Percentiles rank a stretch among this genome's conserved stretches.
These are phyloP conservation scores for Leptopterna dolabrata DNA, from an alignment of 2,888 invertebrate genomes.

Conservation along the genomic window DNA sequence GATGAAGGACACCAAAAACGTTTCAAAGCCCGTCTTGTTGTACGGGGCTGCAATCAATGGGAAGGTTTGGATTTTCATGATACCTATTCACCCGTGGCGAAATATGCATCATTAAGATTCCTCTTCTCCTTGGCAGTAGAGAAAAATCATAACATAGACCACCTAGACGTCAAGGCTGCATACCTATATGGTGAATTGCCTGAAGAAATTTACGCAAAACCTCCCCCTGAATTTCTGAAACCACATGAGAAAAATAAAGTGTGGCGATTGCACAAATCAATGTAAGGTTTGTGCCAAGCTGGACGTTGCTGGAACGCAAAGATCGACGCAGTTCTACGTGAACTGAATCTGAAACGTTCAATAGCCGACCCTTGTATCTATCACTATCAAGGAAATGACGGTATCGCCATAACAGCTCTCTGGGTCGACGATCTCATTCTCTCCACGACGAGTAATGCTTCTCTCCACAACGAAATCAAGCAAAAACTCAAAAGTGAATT, in stretches of 20 bases:
- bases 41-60: constrained; percentile 62
- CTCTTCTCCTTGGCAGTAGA: constrained; percentile 61
- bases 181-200: constrained; percentile 40
- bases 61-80: too few species aligned
- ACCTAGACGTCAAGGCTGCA: too few species aligned
- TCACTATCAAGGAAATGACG: too few species aligned
- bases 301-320: too few species aligned
- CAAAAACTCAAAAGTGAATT: too few species aligned
- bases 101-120: constrained; percentile 62
- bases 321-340: too few species aligned
- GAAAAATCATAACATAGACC: too few species aligned
- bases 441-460: background rate
- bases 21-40: constrained; percentile 63
- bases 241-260: background rate
- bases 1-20: constrained; percentile 51
- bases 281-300: too few species aligned
- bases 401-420: background rate
- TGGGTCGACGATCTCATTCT: constrained; percentile 22
- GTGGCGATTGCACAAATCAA: too few species aligned
- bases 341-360: too few species aligned
- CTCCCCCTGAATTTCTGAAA: constrained; percentile 32
- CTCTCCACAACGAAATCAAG: background rate
- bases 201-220: constrained; percentile 56
- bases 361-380: too few species aligned
- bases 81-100: too few species aligned